phyloP scores from a whole-genome alignment of 2,797 vertebrate genomes.

The Crocidura indochinensis region DNA sequence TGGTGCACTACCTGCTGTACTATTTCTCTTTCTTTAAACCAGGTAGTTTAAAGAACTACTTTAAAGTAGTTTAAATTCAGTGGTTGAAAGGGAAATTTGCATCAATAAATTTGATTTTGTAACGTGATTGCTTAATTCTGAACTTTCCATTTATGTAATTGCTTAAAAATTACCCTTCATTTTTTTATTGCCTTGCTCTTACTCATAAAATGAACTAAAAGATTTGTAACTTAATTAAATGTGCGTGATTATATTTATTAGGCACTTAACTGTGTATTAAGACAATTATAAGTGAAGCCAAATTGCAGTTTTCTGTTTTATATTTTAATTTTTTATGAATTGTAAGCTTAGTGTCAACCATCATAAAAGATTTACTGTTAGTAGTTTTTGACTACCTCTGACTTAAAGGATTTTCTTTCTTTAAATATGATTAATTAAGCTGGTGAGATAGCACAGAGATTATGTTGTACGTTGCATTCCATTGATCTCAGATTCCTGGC shows the following conservation, averaged over 20 bases:
- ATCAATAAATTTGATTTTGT: conserved; percentile 30
- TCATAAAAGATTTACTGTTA: not conserved
- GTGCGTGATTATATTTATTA: conserved; percentile 38
- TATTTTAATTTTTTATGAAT: not conserved
- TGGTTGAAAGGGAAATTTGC: conserved; percentile 36
- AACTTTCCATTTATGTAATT: conserved; percentile 25
- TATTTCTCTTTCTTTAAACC: not conserved
- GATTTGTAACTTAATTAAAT: conserved; percentile 53
- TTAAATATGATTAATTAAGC: no score
- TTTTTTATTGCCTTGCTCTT: conserved; percentile 22
- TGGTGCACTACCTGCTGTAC: no score
- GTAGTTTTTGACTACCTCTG: conserved; percentile 15
- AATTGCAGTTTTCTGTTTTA: conserved; percentile 26
- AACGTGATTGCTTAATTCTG: not conserved
- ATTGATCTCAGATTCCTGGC: no score
- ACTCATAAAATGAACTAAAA: conserved; percentile 34
- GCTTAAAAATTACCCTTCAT: conserved; percentile 50
- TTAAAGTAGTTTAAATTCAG: no score
- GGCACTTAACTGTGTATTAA: conserved; percentile 10
- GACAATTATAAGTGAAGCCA: conserved; percentile 30
- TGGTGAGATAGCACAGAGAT: no score
- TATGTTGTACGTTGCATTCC: no score
- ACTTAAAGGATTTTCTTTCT: no score
- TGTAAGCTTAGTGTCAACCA: not conserved
- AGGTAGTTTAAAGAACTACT: no score